Percentiles rank a stretch among this genome's conserved stretches.
These are phyloP conservation scores for Phaonia tiefii DNA, from an alignment of 2,888 invertebrate genomes.

Conservation along the genomic window DNA sequence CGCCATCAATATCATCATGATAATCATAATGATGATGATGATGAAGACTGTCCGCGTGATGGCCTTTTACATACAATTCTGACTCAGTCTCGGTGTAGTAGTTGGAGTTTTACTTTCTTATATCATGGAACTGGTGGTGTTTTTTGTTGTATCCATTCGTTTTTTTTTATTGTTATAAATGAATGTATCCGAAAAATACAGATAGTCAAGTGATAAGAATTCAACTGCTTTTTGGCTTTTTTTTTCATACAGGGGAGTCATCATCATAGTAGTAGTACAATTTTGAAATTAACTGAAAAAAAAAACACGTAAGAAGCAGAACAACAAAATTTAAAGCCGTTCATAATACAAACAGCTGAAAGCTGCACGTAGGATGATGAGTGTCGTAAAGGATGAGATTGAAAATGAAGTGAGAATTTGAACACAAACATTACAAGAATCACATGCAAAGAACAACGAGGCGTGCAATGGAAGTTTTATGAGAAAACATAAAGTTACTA, in stretches of 20 bases:
- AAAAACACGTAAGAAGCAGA: constrained; percentile 2
- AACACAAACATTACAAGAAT: background rate
- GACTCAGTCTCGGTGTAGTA: constrained; percentile 9
- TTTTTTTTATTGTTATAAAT: constrained; percentile 72
- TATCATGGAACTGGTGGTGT: constrained; percentile 8
- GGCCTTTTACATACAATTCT: constrained; percentile 19
- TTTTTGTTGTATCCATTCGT: constrained; percentile 53
- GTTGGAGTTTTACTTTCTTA: constrained; percentile 19
- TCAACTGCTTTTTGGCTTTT: constrained; percentile 36
- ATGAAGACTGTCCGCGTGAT: constrained; percentile 2
- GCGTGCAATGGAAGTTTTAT: background rate
- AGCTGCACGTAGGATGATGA: background rate
- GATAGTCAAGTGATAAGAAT: constrained; percentile 77
- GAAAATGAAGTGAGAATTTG: constrained; percentile 9
- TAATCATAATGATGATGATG: constrained; percentile 8
- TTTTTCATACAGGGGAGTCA: background rate
- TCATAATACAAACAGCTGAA: too few species aligned
- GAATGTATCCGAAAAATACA: constrained; percentile 76
- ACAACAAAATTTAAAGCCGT: constrained; percentile 14
- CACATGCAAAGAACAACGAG: background rate
- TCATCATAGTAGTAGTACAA: constrained; percentile 41
- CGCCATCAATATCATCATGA: background rate
- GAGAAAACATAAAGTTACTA: too few species aligned
- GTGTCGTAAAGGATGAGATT: background rate
- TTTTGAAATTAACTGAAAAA: constrained; percentile 14